phyloP scores from a whole-genome alignment of 2,888 invertebrate genomes.

The Adelognathus sp. region DNA sequence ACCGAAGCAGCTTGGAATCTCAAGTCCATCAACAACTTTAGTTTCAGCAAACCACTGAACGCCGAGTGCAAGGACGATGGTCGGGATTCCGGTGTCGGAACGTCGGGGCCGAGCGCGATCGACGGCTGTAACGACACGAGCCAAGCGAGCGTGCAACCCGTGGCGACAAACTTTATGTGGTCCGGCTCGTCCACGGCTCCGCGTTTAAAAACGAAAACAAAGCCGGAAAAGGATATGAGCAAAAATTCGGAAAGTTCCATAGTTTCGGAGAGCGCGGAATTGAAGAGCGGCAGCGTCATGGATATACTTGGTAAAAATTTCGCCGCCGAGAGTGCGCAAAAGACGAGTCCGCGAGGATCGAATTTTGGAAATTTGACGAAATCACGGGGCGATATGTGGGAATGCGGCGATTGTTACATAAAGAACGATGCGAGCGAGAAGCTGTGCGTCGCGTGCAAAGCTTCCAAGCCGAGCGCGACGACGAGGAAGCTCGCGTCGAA shows the following conservation, averaged over 20 bases:
- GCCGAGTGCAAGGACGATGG: constrained; percentile 68
- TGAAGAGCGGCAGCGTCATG: constrained; percentile 81
- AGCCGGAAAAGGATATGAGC: constrained; percentile 25
- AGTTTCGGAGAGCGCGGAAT: constrained; percentile 66
- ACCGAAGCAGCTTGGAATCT: constrained; percentile 79
- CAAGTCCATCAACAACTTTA: constrained; percentile 82
- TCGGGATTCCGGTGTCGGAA: background rate
- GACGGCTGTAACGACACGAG: background rate
- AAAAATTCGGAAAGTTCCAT: background rate
- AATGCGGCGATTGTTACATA: constrained; percentile 78
- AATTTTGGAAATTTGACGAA: background rate
- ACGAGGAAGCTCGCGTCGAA: background rate
- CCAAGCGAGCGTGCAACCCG: constrained; percentile 45
- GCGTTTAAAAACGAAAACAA: constrained; percentile 71
- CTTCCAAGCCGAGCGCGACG: constrained; percentile 59
- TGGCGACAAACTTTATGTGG: constrained; percentile 76
- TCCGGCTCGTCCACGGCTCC: constrained; percentile 72
- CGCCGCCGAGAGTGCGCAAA: background rate
- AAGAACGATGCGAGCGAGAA: constrained; percentile 72
- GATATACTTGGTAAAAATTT: constrained; percentile 75
- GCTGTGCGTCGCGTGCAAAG: constrained; percentile 77
- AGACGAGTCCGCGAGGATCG: background rate
- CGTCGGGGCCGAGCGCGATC: constrained; percentile 41
- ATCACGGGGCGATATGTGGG: constrained; percentile 71
- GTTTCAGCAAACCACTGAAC: constrained; percentile 83